Evolutionary conservation across 2,113 vertebrate genomes (phyloP).

Genomic region (Lampris megalopsis): DNA sequence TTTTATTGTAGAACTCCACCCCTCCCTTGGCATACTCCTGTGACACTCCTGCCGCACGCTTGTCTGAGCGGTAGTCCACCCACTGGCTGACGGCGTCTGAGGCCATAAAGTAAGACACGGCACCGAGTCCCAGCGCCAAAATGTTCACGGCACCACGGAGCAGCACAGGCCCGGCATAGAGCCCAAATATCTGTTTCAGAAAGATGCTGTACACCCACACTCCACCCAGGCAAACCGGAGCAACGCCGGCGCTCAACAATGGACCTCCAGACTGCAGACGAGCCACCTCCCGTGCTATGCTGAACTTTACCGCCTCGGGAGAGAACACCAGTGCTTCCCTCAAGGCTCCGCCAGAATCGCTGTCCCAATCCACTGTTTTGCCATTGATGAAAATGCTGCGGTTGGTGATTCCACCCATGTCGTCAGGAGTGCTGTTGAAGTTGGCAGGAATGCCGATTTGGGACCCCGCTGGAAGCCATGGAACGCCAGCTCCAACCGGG

Average conservation of each 20-base stretch:
- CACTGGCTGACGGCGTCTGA: slow-evolving; percentile 84
- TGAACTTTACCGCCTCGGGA: slow-evolving; percentile 88
- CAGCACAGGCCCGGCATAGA: slow-evolving; percentile 78
- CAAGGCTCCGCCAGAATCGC: slow-evolving; percentile 78
- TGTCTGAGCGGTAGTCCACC: slow-evolving; percentile 87
- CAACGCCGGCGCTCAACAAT: slow-evolving; percentile 80
- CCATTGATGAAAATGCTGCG: slow-evolving; percentile 85
- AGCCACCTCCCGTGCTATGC: slow-evolving; percentile 87
- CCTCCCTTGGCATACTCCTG: slow-evolving; percentile 86
- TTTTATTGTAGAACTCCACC: slow-evolving; percentile 93
- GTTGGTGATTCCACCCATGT: slow-evolving; percentile 79
- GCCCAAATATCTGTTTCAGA: slow-evolving; percentile 86
- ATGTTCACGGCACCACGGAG: slow-evolving; percentile 82
- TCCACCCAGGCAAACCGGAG: slow-evolving; percentile 85
- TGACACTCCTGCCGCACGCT: slow-evolving; percentile 83
- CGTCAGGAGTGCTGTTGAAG: slow-evolving; percentile 83
- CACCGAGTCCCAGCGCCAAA: slow-evolving; percentile 75
- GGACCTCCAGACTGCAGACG: slow-evolving; percentile 83
- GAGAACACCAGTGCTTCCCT: slow-evolving; percentile 87
- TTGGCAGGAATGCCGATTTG: slow-evolving; percentile 90
- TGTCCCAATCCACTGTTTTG: slow-evolving; percentile 86
- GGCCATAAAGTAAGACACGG: slow-evolving; percentile 82
- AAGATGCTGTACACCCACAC: slow-evolving; percentile 82
- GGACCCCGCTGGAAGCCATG: slow-evolving; percentile 86
- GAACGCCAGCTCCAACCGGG: slow-evolving; percentile 89